Conservation (phyloP, 2,888 invertebrate species). For the Cantharis rufa region DNA sequence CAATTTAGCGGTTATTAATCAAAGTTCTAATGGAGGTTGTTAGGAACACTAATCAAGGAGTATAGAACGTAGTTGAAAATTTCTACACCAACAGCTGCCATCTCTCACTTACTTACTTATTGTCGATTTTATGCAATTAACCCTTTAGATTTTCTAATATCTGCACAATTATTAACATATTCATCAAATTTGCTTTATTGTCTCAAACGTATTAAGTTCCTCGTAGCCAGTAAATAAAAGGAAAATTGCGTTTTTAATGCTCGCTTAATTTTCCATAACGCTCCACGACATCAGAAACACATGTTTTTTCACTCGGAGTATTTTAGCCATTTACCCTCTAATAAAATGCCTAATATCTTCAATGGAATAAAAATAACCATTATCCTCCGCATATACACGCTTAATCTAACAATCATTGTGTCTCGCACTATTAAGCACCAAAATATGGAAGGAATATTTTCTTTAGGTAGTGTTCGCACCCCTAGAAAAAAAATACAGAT, state of each 20-base stretch:
- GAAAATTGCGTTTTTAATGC: neutral
- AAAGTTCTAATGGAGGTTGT: constrained; percentile 61
- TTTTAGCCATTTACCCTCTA: constrained; percentile 33
- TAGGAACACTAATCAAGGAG: constrained; percentile 39
- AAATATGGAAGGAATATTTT: constrained; percentile 30
- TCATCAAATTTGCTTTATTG: neutral
- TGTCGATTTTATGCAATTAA: constrained; percentile 16
- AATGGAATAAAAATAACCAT: constrained; percentile 39
- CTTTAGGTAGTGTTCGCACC: neutral
- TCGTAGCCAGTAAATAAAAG: neutral
- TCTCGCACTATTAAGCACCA: constrained; percentile 41
- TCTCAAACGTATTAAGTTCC: neutral
- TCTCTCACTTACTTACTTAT: constrained; percentile 29
- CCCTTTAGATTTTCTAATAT: constrained; percentile 14
- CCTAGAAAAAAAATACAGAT: constrained; percentile 4
- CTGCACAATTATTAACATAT: constrained; percentile 16
- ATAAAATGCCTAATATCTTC: constrained; percentile 40
- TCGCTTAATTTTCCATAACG: constrained; percentile 11
- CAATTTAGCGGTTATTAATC: constrained; percentile 64
- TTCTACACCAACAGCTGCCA: constrained; percentile 41
- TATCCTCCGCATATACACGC: constrained; percentile 36
- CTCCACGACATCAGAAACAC: constrained; percentile 14
- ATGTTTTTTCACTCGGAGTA: constrained; percentile 29
- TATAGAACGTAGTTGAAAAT: constrained; percentile 26
- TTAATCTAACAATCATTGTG: constrained; percentile 44